Base-by-base conservation (phyloP, 2,888 invertebrate species). In the Drosophila anomelani region DNA sequence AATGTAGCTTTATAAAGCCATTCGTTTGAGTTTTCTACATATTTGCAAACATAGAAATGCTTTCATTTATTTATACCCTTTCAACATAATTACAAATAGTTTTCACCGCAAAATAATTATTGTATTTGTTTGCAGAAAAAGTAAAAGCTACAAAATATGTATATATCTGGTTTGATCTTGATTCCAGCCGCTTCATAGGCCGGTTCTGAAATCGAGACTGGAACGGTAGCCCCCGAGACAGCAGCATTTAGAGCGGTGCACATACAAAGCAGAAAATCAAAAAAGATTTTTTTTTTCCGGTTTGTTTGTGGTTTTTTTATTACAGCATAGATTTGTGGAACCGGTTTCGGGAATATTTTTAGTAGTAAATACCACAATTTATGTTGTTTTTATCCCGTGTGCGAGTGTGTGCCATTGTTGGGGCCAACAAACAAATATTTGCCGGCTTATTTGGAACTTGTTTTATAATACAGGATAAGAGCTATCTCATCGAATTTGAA, bases 281-380 rank as follows among this genome's bases (percentile, higher is more conserved):
- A 46, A 23, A 20, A 43, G n/a, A 34, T 26, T 29, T 54, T 44
- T 54, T 44, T 72, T 85, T 88, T 88, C 89, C 76, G 78, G 85
- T 78, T 81, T 82, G 89, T 89, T 82, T 82, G 89, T 69, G 54
- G 47, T 49, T 81, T 89, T 70, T 89, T 70, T 77, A 71, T 81
- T 81, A 88, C 84, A 86, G 75, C 75, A 82, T 77, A 62, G 66
- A 72, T 70, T 63, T 63, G 53, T 26, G 51, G 46, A 73, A 73
- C 72, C 70, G 72, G 72, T 73, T 73, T 70, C 15, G 51, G 39
- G 38, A 67, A 46, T 55, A 47, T 46, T 74, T 61, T 46, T 61
- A 23, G 49, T 53, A 73, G 43, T 46, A 85, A 86, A 88, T 68
- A 83, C 78, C 81, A 86, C 71, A 88, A 77, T 83, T 81, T 77